These are phyloP conservation scores for Calliopsis andreniformis DNA, from an alignment of 1,140 invertebrate genomes.

Conservation along the genomic window DNA sequence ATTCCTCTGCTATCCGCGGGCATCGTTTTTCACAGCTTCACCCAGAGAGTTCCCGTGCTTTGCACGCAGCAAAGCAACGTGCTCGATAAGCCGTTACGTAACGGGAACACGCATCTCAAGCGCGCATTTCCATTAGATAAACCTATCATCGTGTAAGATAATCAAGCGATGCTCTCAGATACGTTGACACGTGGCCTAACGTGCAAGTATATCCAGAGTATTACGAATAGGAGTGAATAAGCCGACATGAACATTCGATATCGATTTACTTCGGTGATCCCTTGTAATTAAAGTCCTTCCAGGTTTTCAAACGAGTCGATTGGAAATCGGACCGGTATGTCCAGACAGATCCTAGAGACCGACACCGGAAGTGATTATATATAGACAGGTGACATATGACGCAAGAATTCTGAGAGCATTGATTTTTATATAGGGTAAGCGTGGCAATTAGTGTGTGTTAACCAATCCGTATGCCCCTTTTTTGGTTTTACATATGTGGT, in stretches of 20 bases:
- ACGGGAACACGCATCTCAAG: conserved; percentile 15
- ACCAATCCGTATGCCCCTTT: background rate
- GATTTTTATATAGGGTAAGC: background rate
- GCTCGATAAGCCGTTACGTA: conserved; percentile 30
- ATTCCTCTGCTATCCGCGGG: too few relatives aligned
- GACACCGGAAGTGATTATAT: background rate
- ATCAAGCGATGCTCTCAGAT: conserved; percentile 16
- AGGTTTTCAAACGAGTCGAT: too few relatives aligned
- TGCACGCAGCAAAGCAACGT: conserved; percentile 3
- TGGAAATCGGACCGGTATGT: background rate
- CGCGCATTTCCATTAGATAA: conserved; percentile 52
- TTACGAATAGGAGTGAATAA: background rate
- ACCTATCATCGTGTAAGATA: conserved; percentile 43
- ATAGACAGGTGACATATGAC: too few relatives aligned
- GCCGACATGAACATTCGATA: background rate
- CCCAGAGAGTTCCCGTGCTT: background rate
- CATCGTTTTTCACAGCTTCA: background rate
- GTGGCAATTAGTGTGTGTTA: background rate
- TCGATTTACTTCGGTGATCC: background rate
- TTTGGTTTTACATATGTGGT: too few relatives aligned
- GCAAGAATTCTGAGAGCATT: background rate
- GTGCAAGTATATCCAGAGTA: background rate
- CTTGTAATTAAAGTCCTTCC: conserved; percentile 11
- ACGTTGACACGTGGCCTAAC: conserved; percentile 3
- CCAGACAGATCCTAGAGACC: background rate